Evolutionary conservation across 1,140 invertebrate species (phyloP).

Genomic region (Acyrthosiphon pisum): DNA sequence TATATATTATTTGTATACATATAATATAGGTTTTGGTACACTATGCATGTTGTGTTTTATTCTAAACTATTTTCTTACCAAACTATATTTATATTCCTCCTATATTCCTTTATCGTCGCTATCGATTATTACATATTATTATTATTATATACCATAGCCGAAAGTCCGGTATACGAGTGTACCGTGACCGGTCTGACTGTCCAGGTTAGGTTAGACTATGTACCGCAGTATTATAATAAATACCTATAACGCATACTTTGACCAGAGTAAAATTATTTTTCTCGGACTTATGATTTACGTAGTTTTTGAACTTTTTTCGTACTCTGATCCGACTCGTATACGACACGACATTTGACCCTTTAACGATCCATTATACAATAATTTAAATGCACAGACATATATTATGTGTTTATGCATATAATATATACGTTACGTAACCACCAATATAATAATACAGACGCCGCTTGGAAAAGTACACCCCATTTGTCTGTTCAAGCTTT

Average conservation of each 20-base stretch:
- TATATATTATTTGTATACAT: neutral
- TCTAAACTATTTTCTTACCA: neutral
- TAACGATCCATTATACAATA: neutral
- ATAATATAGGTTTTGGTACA: neutral
- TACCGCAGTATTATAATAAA: neutral
- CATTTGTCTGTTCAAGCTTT: constrained; percentile 35
- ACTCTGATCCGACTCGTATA: too few species aligned
- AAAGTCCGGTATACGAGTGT: neutral
- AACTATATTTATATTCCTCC: neutral
- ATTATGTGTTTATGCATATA: neutral
- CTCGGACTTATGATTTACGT: neutral
- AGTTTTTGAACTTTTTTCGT: neutral
- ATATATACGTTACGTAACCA: neutral
- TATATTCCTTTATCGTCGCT: neutral
- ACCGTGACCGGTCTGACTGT: neutral
- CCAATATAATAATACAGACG: neutral
- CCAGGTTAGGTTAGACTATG: too few species aligned
- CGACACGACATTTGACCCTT: neutral
- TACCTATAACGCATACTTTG: neutral
- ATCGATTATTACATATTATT: neutral
- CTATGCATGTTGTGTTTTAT: neutral
- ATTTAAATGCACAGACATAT: neutral
- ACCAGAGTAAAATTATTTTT: neutral
- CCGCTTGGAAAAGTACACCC: neutral
- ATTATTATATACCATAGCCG: neutral